Base-by-base conservation (phyloP, 2,797 vertebrate species). In the Taenioides sp. region DNA sequence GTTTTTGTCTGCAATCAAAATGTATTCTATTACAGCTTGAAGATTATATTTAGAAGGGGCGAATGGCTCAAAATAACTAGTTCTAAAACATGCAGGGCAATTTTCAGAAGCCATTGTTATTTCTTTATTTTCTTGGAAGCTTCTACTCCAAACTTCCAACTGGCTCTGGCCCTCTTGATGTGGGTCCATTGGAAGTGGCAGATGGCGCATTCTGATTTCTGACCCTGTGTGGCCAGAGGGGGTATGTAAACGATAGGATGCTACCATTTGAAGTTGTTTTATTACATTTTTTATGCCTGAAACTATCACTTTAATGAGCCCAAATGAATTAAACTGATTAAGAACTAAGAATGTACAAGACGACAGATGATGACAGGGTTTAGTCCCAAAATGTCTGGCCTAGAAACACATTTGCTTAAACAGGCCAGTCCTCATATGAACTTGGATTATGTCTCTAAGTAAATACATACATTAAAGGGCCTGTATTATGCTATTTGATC, bases 321-420 rank as follows among this genome's bases (percentile, higher is more conserved):
- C 40, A 43, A 43, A 43, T 43, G 40, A 43, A 43, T 43, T 43
- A 12, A 43, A 43, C 12, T 5, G 31, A n/a, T 14, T n/a, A 40
- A 40, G n/a, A 59, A 27, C 57, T 59, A 59, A 59, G 25, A 4
- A 28, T 25, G 4, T 17, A 61, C 27, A 7, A 31, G 20, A 67
- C 20, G 59, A 40, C 20, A 23, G 28, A 63, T 14, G 61, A 63
- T 5, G 20, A 63, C 59, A 34, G 59, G 60, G 18, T 20, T 37
- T 9, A 34, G 18, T 43, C 61, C 61, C 61, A 63, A 63, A 63
- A 43, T 63, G 34, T 23, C 34, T 63, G 61, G 1, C 34, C 34
- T 43, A 63, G 61, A 63, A 63, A 63, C 61, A 63, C 34, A 63
- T 63, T 43, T 63, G 37, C 34, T 22, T 63, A 63, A 63, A 63